Percentiles rank a stretch among this genome's conserved stretches.
phyloP scores from a whole-genome alignment of 2,113 vertebrate genomes.

The Triplophysa siluroides region DNA sequence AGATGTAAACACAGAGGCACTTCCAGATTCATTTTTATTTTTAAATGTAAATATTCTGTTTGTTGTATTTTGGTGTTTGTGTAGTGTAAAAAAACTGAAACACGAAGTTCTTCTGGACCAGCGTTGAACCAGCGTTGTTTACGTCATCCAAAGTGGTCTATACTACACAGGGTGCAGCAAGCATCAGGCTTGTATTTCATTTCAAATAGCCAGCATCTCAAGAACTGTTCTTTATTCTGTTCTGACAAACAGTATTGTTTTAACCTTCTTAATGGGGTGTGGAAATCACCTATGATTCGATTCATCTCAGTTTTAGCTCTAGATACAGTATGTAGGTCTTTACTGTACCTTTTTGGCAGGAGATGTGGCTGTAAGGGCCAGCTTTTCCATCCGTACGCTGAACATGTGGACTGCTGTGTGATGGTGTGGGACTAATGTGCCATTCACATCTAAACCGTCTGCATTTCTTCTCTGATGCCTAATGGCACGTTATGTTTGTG shows the following conservation, averaged over 20 bases:
- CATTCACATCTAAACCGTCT: slow-evolving; percentile 47
- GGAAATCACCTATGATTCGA: slow-evolving; percentile 33
- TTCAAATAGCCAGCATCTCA: too few species aligned
- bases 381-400: slow-evolving; percentile 47
- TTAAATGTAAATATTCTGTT: too few species aligned
- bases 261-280: slow-evolving; percentile 12
- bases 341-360: slow-evolving; percentile 28
- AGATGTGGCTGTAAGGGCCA: slow-evolving; percentile 23
- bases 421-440: slow-evolving; percentile 49
- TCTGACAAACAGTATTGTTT: slow-evolving; percentile 7
- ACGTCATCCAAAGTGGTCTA: too few species aligned
- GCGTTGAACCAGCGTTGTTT: too few species aligned
- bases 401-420: slow-evolving; percentile 43
- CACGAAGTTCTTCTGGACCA: too few species aligned
- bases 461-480: slow-evolving; percentile 36
- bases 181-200: too few species aligned
- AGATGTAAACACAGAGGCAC: too few species aligned
- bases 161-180: too few species aligned
- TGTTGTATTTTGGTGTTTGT: too few species aligned
- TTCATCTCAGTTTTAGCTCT: slow-evolving; percentile 36
- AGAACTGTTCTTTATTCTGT: background rate
- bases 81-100: too few species aligned
- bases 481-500: slow-evolving; percentile 42
- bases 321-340: slow-evolving; percentile 32
- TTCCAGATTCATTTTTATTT: too few species aligned